Base-by-base conservation (phyloP, 2,797 vertebrate genomes). In the Carapus acus region DNA sequence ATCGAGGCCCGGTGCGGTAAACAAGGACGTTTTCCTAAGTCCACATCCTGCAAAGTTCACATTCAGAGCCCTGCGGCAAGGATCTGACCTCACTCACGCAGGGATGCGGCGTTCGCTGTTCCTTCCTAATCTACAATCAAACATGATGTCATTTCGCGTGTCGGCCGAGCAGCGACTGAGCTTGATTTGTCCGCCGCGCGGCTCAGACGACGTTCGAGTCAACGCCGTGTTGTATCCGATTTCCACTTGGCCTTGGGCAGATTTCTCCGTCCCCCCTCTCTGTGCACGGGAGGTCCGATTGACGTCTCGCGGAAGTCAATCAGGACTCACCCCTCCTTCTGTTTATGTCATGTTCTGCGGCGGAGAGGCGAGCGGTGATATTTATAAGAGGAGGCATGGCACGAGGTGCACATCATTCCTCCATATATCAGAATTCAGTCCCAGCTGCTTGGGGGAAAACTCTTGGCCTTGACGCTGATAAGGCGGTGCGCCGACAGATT, bases 301-400 rank as follows among this genome's bases (percentile, higher is more conserved):
- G 67, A 81, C 73, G 58, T 82, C 79, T 73, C 58, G 49, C n/a
- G 62, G 72, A 61, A 33, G 65, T 71, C 52, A 54, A n/a, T 73
- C 65, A 73, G 27, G 55, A 71, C 24, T 22, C 56, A 72, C 24
- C 62, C 69, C 73, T 42, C 53, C 44, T 54, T 58, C 40, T 76
- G 71, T 79, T 81, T 65, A 78, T 67, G 77, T 80, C 75, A 75
- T 78, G 64, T 76, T 71, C 62, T 59, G 41, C 59, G 24, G 58
- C 24, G 62, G 61, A 64, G 63, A 76, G 11, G 44, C 46, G 20
- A 8, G 59, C n/a, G 29, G 42, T 69, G 72, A 67, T 71, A 76
- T 78, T 76, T 73, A 57, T 48, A 69, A 71, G 60, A 68, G 31
- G 59, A 78, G 49, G 66, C 45, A 79, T 73, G 71, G 67, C 67